Evolutionary conservation across 23 tunicate species (phyloP).

Genomic region (Trididemnum clinides): DNA sequence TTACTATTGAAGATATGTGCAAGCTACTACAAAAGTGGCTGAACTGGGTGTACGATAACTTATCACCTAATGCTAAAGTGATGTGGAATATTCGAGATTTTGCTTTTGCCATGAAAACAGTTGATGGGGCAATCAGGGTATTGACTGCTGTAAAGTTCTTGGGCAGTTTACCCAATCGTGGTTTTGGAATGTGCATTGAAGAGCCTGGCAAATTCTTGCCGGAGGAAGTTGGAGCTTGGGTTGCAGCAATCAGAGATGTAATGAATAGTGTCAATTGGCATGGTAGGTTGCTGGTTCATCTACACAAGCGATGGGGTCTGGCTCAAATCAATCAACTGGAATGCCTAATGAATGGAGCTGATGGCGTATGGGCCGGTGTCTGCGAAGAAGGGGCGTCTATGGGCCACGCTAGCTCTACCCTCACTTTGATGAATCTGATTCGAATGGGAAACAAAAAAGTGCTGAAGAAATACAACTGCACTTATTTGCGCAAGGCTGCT

Average conservation of each 20-base stretch:
- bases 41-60: constrained; percentile 36
- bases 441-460: constrained; percentile 44
- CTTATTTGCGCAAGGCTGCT: constrained; percentile 25
- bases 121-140: constrained; percentile 7
- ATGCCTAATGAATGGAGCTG: constrained; percentile 49
- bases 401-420: constrained; percentile 41
- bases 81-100: constrained; percentile 13
- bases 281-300: constrained; percentile 15
- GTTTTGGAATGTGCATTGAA: constrained; percentile 42
- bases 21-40: not conserved
- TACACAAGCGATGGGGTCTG: constrained; percentile 36
- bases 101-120: constrained; percentile 14
- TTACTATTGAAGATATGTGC: constrained; percentile 36
- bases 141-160: not conserved
- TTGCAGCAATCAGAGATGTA: constrained; percentile 21
- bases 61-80: not conserved
- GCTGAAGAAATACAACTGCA: constrained; percentile 11
- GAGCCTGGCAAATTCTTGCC: constrained; percentile 34
- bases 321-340: constrained; percentile 31
- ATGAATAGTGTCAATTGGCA: constrained; percentile 23
- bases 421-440: constrained; percentile 30
- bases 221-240: constrained; percentile 37
- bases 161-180: constrained; percentile 29
- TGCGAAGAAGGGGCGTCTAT: constrained; percentile 38
- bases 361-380: constrained; percentile 38